Evolutionary conservation across 2,797 vertebrate genomes (phyloP), one percentile per base, ranked within the genome.

Genomic region (Cephalopachus bancanus): DNA sequence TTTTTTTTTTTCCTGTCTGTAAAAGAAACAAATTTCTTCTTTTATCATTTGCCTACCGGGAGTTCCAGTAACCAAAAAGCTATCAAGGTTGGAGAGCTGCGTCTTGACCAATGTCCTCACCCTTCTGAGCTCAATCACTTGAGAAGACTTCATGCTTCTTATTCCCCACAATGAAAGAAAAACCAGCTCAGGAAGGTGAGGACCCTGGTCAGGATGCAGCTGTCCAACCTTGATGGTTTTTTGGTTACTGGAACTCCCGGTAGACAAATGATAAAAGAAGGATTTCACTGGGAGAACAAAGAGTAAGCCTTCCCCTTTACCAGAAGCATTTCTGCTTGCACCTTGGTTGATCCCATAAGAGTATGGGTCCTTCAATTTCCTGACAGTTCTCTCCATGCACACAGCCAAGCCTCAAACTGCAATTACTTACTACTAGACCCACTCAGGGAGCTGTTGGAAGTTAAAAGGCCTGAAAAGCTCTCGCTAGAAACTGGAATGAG

Each of bases 381-480:
- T 8, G 24, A 19, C 11, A 49, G 6, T 57, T 65, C 71, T 26
- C 6, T 76, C 75, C 8, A 4, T 0, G 19, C 5, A 6, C 24
- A 37, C 4, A 53, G 87, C 37, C 91, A 79, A 22, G 5, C 20
- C 59, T 79, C 49, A 14, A 72, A 60, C 85, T 51, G 8, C 62
- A 83, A 1, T 90, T 83, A 67, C 57, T 84, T 64, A 44, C 53
- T 55, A 6, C 71, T n/a, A 88, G 78, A 65, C 71, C 81, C 62
- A 76, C 60, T 88, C 75, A 83, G 65, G 71, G 10, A 89, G 87
- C 79, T 67, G 5, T 72, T 94, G 53, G 96, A 97, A 97, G 92
- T 98, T 97, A 98, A 98, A 83, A 80, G 95, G 59, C 72, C 91
- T 95, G 94, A 97, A 98, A 97, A 94, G 95, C 95, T 97, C 33